Conservation (phyloP, 2,888 invertebrate species). For the Drosophila atripex region DNA sequence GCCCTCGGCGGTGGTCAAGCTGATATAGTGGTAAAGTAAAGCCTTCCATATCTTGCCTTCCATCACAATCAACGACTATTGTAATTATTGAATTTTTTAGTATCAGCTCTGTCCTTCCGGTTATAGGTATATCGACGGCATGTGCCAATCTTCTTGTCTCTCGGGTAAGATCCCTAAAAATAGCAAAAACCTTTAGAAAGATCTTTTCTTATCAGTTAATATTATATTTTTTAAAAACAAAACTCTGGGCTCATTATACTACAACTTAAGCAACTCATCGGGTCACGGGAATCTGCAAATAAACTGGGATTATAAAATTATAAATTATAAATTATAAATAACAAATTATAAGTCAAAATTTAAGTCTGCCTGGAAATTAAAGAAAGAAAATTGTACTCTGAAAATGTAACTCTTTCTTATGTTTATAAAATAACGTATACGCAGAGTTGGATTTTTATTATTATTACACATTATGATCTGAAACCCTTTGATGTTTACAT, state of each 20-base stretch:
- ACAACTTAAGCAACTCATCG: background rate
- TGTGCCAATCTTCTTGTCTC: constrained; percentile 40
- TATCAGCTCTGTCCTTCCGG: constrained; percentile 52
- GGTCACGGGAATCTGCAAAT: background rate
- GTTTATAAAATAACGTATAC: background rate
- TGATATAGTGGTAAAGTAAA: constrained; percentile 21
- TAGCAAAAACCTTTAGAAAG: background rate
- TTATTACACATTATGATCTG: no score
- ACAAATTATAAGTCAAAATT: background rate
- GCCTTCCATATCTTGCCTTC: background rate
- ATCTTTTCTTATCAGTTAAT: background rate
- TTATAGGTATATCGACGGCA: constrained; percentile 25
- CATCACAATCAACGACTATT: background rate
- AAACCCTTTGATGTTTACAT: background rate
- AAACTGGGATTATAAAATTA: no score
- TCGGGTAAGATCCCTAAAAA: constrained; percentile 44
- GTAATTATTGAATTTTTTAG: background rate
- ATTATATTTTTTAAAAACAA: background rate
- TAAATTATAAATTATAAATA: no score
- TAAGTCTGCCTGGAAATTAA: no score
- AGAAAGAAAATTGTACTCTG: no score
- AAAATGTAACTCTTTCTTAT: no score
- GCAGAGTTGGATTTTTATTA: background rate
- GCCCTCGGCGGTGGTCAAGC: constrained; percentile 1
- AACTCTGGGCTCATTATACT: background rate